Evolutionary conservation across 2,113 vertebrate genomes (phyloP).

Genomic region (Vicugna pacos): DNA sequence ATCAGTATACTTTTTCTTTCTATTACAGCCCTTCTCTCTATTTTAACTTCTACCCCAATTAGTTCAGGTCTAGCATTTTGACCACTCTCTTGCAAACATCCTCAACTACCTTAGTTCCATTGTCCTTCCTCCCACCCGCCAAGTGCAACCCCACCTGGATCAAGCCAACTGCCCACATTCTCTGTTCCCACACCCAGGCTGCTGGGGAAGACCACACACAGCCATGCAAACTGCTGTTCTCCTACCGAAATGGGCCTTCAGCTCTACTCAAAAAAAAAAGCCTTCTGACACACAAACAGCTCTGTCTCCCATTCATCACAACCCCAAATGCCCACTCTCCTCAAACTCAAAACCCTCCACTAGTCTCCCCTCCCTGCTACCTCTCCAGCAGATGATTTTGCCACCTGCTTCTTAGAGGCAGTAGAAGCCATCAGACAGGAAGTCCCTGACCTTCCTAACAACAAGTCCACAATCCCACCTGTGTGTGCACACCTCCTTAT

Average conservation of each 20-base stretch:
- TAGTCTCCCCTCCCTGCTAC: background rate
- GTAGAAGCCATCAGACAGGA: background rate
- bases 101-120: background rate
- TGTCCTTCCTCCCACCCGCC: background rate
- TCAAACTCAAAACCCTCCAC: background rate
- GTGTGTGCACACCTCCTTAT: background rate
- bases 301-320: background rate
- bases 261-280: background rate
- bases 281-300: background rate
- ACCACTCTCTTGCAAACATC: background rate
- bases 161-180: background rate
- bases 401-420: background rate
- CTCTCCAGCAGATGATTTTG: background rate
- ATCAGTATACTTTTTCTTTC: background rate
- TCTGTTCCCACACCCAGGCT: background rate
- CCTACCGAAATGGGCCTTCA: background rate
- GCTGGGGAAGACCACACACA: background rate
- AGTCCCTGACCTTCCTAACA: background rate
- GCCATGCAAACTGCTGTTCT: background rate
- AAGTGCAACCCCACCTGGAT: background rate
- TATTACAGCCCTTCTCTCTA: background rate
- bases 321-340: background rate
- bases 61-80: background rate
- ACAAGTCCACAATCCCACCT: background rate
- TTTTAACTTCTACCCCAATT: background rate